Evolutionary conservation across 2,888 invertebrate species (phyloP).

Genomic region (Drosophila macrospina): DNA sequence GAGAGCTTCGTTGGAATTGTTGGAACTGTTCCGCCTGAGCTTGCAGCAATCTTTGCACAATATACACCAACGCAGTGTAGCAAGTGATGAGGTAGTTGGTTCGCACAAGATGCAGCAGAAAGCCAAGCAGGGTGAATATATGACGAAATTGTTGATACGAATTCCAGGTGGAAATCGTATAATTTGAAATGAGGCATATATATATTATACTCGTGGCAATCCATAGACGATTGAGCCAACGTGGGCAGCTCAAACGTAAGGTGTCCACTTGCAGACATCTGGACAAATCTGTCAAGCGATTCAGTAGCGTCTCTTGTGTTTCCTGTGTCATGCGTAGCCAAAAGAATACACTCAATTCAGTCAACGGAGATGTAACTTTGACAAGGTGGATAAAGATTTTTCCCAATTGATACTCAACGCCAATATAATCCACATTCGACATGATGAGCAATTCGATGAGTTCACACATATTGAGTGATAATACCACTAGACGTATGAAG

Average conservation of each 20-base stretch:
- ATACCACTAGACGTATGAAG: not conserved
- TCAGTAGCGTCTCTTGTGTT: constrained; percentile 23
- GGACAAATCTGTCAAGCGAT: constrained; percentile 22
- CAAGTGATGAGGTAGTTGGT: constrained; percentile 35
- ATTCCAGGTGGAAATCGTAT: not conserved
- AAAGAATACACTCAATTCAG: constrained; percentile 20
- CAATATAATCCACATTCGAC: constrained; percentile 1
- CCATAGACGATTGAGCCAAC: constrained; percentile 24
- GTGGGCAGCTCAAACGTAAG: constrained; percentile 4
- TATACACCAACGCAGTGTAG: constrained; percentile 35
- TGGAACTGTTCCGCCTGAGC: constrained; percentile 14
- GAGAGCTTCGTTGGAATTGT: no score
- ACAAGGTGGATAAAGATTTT: not conserved
- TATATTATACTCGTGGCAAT: constrained; percentile 11
- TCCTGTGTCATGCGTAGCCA: constrained; percentile 29
- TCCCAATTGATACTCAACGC: constrained; percentile 12
- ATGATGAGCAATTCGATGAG: not conserved
- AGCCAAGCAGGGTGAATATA: not conserved
- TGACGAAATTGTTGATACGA: not conserved
- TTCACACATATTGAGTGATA: constrained; percentile 15
- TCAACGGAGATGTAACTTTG: not conserved
- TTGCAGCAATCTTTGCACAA: constrained; percentile 20
- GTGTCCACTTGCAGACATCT: constrained; percentile 18
- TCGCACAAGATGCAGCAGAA: constrained; percentile 1
- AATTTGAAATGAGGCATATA: not conserved